Evolutionary conservation across 2,113 vertebrate species (phyloP).

Genomic region (Thamnaconus septentrionalis): DNA sequence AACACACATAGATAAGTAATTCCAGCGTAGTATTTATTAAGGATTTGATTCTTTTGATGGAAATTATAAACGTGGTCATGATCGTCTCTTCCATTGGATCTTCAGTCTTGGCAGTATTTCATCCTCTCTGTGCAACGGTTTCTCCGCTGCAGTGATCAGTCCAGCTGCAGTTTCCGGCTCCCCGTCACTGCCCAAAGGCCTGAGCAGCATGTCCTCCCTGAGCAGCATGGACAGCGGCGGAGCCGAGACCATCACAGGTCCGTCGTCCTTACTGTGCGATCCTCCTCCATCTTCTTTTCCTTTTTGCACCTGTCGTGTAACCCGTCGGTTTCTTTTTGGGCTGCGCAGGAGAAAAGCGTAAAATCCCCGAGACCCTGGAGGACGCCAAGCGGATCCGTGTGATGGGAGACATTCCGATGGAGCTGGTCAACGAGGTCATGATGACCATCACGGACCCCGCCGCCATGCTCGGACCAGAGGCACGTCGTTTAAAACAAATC

Average conservation of each 20-base stretch:
- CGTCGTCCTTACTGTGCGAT: conserved; percentile 6
- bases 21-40: too few species aligned
- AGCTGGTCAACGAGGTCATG: conserved; percentile 98
- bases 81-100: too few species aligned
- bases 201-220: conserved; percentile 79
- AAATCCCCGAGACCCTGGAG: conserved; percentile 92
- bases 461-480: conserved; percentile 97
- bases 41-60: too few species aligned
- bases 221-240: conserved; percentile 74
- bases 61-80: too few species aligned
- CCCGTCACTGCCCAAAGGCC: conserved; percentile 84
- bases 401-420: conserved; percentile 99
- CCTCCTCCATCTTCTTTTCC: too few species aligned
- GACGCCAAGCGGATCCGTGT: conserved; percentile 96
- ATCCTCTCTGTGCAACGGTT: neutral
- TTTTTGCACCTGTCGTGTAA: too few species aligned
- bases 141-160: conserved; percentile 73
- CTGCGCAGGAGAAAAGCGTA: conserved; percentile 90
- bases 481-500: conserved; percentile 13
- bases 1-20: too few species aligned
- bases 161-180: conserved; percentile 81
- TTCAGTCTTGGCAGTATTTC: too few species aligned
- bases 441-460: conserved; percentile 97
- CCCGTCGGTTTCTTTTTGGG: neutral
- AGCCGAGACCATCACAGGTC: conserved; percentile 87